Evolutionary conservation across 1,140 invertebrate genomes (phyloP).

Genomic region (Drosophila biarmipes): DNA sequence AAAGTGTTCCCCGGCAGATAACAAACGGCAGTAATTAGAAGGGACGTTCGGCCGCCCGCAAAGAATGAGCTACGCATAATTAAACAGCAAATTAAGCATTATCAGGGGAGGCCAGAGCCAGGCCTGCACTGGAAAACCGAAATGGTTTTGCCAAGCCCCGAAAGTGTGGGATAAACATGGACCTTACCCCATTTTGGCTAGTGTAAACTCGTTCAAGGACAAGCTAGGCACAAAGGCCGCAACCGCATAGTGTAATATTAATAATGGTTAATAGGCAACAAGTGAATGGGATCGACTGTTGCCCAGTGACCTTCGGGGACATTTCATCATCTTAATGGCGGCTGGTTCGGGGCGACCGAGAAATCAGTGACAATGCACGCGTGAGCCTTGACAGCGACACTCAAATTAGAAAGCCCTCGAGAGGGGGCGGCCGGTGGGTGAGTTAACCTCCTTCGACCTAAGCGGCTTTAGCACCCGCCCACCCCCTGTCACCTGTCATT

Average conservation of each 20-base stretch:
- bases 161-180: background rate
- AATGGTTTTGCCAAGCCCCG: background rate
- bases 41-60: constrained; percentile 36
- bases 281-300: constrained; percentile 40
- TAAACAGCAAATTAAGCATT: constrained; percentile 77
- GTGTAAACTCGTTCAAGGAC: constrained; percentile 1
- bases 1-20: constrained; percentile 54
- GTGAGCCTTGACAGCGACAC: constrained; percentile 47
- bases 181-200: background rate
- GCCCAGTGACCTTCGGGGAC: constrained; percentile 54
- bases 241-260: constrained; percentile 59
- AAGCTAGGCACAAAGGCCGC: constrained; percentile 13
- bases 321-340: constrained; percentile 77
- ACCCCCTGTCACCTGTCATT: constrained; percentile 27
- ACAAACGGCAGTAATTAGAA: constrained; percentile 72
- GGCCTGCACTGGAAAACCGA: constrained; percentile 9
- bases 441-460: constrained; percentile 18
- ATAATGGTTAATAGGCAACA: constrained; percentile 78
- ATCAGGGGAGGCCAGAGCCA: constrained; percentile 33
- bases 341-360: background rate
- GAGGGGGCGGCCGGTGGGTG: background rate
- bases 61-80: constrained; percentile 70
- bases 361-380: constrained; percentile 52
- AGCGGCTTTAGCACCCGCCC: constrained; percentile 8
- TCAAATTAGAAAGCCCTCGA: constrained; percentile 46